These are phyloP conservation scores for Percina caprodes DNA, from an alignment of 2,113 vertebrate genomes.

Conservation along the genomic window DNA sequence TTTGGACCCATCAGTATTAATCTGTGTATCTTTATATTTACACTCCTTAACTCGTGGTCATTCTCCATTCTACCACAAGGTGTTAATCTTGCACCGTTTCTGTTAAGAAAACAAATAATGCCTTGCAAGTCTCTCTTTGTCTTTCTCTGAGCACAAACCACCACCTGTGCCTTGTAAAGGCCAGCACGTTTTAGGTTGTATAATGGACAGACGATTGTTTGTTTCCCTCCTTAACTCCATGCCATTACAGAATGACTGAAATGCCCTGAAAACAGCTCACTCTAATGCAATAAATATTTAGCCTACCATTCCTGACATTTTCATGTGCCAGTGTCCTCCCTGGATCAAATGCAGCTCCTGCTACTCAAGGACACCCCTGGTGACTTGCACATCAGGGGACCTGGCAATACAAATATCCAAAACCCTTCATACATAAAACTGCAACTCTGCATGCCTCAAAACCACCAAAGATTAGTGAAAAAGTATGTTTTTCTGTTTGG, in stretches of 20 bases:
- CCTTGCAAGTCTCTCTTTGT: slow-evolving; percentile 57
- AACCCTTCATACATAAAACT: slow-evolving; percentile 33
- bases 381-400: slow-evolving; percentile 3
- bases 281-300: slow-evolving; percentile 36
- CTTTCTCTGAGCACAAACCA: slow-evolving; percentile 28
- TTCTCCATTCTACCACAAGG: slow-evolving; percentile 63
- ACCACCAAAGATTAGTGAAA: not conserved
- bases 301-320: slow-evolving; percentile 33
- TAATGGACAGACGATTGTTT: slow-evolving; percentile 30
- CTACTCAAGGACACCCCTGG: slow-evolving; percentile 10
- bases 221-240: not conserved
- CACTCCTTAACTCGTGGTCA: not conserved
- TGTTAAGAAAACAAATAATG: slow-evolving; percentile 20
- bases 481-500: not conserved
- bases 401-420: slow-evolving; percentile 37
- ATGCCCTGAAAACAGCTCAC: slow-evolving; percentile 14
- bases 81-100: slow-evolving; percentile 49
- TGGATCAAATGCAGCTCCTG: slow-evolving; percentile 25
- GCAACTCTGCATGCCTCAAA: slow-evolving; percentile 1
- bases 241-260: not conserved
- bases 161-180: slow-evolving; percentile 33
- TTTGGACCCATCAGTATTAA: too few species aligned
- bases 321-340: slow-evolving; percentile 37
- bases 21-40: too few species aligned
- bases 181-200: slow-evolving; percentile 6